Evolutionary conservation across 2,888 invertebrate species (phyloP).

Genomic region (Timandra comae): DNA sequence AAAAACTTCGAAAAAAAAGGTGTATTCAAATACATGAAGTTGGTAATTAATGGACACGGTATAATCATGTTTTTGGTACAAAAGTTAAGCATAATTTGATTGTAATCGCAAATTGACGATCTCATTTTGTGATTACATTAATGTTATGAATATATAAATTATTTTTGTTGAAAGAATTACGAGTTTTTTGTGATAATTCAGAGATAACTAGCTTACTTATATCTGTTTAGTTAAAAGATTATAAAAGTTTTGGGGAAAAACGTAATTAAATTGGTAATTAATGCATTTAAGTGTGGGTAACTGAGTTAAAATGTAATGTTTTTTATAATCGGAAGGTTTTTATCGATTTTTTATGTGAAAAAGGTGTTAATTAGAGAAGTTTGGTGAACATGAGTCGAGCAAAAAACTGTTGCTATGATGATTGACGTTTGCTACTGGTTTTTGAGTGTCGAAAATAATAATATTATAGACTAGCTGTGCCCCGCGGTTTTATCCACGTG

Average conservation of each 20-base stretch:
- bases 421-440: no score
- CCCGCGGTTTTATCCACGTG: no score
- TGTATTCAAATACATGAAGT: conserved; percentile 24
- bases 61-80: conserved; percentile 43
- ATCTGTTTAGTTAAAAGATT: conserved; percentile 17
- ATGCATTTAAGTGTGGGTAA: no score
- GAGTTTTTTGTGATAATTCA: conserved; percentile 8
- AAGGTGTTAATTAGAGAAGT: no score
- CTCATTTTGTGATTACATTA: conserved; percentile 33
- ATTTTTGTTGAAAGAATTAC: conserved; percentile 37
- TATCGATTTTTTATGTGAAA: neutral
- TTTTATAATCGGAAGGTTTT: neutral
- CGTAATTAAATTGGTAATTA: no score
- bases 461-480: no score
- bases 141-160: conserved; percentile 31
- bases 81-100: conserved; percentile 40
- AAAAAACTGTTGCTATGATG: no score
- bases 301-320: no score
- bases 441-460: no score
- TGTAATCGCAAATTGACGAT: conserved; percentile 45
- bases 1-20: no score
- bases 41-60: conserved; percentile 46
- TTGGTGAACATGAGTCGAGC: no score
- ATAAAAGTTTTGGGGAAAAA: conserved; percentile 17
- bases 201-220: conserved; percentile 13